Evolutionary conservation across 2,888 invertebrate genomes (phyloP).

Genomic region (Subacronicta megacephala): DNA sequence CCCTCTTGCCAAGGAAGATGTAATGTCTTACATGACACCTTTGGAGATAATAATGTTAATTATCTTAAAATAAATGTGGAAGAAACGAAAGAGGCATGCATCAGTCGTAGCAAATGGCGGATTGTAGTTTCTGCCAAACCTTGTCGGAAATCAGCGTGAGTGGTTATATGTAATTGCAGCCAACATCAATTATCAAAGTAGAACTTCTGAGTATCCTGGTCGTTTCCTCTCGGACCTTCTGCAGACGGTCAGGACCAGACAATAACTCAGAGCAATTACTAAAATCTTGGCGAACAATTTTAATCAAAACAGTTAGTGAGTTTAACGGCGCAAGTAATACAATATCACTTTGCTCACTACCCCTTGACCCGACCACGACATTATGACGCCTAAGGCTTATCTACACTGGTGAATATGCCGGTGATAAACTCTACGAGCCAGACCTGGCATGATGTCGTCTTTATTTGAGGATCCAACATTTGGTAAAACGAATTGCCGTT

Average conservation of each 20-base stretch:
- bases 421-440: background rate
- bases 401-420: background rate
- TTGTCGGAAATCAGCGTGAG: too few species aligned
- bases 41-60: too few species aligned
- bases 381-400: conserved; percentile 24
- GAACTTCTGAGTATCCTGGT: background rate
- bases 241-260: background rate
- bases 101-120: too few species aligned
- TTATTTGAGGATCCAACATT: background rate
- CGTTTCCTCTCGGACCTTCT: background rate
- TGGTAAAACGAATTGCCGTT: too few species aligned
- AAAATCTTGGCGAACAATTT: conserved; percentile 48
- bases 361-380: conserved; percentile 44
- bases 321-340: conserved; percentile 37
- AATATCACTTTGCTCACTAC: conserved; percentile 42
- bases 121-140: too few species aligned
- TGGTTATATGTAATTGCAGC: too few species aligned
- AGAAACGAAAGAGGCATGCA: too few species aligned
- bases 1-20: too few species aligned
- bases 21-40: too few species aligned
- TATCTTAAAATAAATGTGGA: too few species aligned
- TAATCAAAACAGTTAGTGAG: conserved; percentile 50
- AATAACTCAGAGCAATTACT: conserved; percentile 30
- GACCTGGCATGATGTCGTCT: background rate
- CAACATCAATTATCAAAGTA: background rate